phyloP scores from a whole-genome alignment of 1,140 invertebrate species.

The Solen grandis region DNA sequence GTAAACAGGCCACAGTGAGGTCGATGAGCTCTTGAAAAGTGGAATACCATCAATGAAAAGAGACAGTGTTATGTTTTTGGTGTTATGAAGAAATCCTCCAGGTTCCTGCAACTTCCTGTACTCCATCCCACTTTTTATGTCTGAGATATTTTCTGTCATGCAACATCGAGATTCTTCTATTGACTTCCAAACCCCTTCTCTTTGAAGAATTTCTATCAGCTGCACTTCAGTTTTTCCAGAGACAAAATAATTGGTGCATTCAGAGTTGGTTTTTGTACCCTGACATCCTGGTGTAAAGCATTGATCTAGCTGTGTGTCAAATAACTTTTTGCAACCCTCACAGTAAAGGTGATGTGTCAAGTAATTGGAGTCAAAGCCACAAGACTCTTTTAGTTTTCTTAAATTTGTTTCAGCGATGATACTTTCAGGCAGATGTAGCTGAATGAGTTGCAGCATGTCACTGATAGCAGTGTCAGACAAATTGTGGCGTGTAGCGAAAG shows the following conservation, averaged over 20 bases:
- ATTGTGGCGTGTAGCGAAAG: conserved; percentile 10
- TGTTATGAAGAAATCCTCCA: conserved; percentile 26
- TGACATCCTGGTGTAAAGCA: conserved; percentile 34
- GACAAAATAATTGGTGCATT: conserved; percentile 34
- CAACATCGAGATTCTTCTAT: not conserved
- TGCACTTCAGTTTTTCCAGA: conserved; percentile 4
- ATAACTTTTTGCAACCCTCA: conserved; percentile 28
- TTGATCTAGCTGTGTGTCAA: not conserved
- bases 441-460: conserved; percentile 10
- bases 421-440: conserved; percentile 12
- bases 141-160: conserved; percentile 3
- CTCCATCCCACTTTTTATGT: conserved; percentile 9
- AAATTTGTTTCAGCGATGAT: conserved; percentile 11
- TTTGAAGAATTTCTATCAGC: conserved; percentile 28
- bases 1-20: conserved; percentile 43
- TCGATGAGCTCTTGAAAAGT: conserved; percentile 42
- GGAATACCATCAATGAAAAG: conserved; percentile 40
- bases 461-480: conserved; percentile 26
- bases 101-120: conserved; percentile 37
- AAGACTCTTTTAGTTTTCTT: conserved; percentile 17
- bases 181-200: conserved; percentile 21
- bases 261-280: not conserved
- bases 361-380: conserved; percentile 14
- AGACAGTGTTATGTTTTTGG: conserved; percentile 27
- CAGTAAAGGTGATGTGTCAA: conserved; percentile 10